Evolutionary conservation across 2,888 invertebrate genomes (phyloP).

Genomic region (Entomobrya multifasciata): DNA sequence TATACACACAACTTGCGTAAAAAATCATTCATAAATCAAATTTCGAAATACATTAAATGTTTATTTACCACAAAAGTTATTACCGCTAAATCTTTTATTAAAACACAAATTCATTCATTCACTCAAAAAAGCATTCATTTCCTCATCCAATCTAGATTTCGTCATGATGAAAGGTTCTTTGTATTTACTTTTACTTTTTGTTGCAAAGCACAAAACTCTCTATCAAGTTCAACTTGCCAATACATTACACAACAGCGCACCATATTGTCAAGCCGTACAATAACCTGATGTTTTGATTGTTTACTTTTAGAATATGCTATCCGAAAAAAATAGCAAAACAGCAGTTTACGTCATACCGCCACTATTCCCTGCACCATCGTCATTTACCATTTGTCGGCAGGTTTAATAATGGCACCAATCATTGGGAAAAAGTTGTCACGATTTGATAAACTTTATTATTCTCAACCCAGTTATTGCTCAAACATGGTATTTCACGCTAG

Average conservation of each 20-base stretch:
- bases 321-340: no score
- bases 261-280: not conserved
- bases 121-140: no score
- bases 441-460: not conserved
- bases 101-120: no score
- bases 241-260: not conserved
- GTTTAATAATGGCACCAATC: conserved; percentile 26
- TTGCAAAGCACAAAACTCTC: conserved; percentile 20
- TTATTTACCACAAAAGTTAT: no score
- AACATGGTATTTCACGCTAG: not conserved
- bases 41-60: no score
- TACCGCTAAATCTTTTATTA: no score
- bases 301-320: not conserved
- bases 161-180: no score
- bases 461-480: not conserved
- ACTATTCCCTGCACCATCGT: not conserved
- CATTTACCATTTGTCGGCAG: conserved; percentile 13
- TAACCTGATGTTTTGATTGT: no score
- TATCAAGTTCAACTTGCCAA: conserved; percentile 24
- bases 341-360: no score
- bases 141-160: no score
- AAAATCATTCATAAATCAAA: no score
- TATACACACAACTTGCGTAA: no score
- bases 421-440: conserved; percentile 36
- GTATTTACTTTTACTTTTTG: not conserved